Base-by-base conservation (phyloP, 53 echinoderm and acorn worm species). In the Holothuria leucospilota region DNA sequence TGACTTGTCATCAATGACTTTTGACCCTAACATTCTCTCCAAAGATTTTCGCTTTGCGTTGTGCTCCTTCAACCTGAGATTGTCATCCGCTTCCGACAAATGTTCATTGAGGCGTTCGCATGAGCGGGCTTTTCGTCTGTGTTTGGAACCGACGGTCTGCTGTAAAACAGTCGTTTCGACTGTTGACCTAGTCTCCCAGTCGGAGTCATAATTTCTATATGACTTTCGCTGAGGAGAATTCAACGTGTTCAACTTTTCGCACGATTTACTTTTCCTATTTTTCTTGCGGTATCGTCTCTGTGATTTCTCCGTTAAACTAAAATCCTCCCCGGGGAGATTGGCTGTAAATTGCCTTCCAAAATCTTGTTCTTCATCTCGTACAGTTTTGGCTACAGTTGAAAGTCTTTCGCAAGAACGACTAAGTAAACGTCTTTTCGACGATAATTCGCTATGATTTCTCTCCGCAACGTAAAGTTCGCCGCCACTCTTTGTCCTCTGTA, bases 261-360 rank as follows among this genome's bases (percentile, higher is more conserved):
- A 80, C 15, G 80, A 80, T 56, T 80, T 80, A 38, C 80, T 80
- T 30, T 29, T 80, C 5, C 80, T 27, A 30, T 80, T 80, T 59
- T 80, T 80, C 80, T 80, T 80, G 26, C 80, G 62, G 59, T 80
- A 80, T 13, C 80, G 80, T 59, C 62, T 27, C 56, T 80, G 80
- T 51, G 59, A 60, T 80, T 80, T 80, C 18, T 80, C 80, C 59
- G 62, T 16, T 73, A 40, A 16, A 26, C 51, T 38, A 13, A 16
- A 59, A 56, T 80, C 59, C 6, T 80, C 80, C 38, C 16, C 62
- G 29, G 62, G 80, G 34, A 26, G 59, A 27, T 28, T 38, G 7
- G 15, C 13, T 30, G 52, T 34, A 61, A 60, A 80, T 60, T 80
- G 80, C 18, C 29, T 34, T n/a, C 80, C 80, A 80, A 80, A 28